phyloP scores from a whole-genome alignment of 2,113 vertebrate genomes.

The Scomber colias region DNA sequence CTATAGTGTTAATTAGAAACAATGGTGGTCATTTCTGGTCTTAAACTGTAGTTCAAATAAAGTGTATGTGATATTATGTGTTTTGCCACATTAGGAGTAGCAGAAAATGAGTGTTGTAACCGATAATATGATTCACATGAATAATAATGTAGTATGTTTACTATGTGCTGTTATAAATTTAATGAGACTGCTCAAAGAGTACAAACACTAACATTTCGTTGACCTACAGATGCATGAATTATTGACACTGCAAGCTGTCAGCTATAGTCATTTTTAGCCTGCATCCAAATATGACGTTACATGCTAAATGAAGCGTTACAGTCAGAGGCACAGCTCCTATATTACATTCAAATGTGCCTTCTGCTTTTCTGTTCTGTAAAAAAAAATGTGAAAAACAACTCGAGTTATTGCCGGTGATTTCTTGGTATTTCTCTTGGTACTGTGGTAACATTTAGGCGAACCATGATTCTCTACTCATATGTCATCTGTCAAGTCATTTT shows the following conservation, averaged over 20 bases:
- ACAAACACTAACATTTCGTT: conserved; percentile 34
- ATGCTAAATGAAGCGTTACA: conserved; percentile 57
- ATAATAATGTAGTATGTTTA: conserved; percentile 3
- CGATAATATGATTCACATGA: not conserved
- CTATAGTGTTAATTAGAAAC: not conserved
- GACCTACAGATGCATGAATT: conserved; percentile 67
- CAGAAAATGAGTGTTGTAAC: not conserved
- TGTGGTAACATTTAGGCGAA: conserved; percentile 11
- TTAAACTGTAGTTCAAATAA: conserved; percentile 4
- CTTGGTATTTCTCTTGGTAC: conserved; percentile 13
- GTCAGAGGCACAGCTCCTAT: conserved; percentile 18
- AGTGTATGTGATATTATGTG: not conserved
- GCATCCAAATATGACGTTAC: conserved; percentile 67
- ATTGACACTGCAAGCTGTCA: conserved; percentile 78
- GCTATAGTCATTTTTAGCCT: conserved; percentile 53
- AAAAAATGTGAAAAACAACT: not conserved
- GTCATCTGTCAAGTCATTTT: conserved; percentile 28
- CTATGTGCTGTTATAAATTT: conserved; percentile 24
- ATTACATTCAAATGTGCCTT: conserved; percentile 34
- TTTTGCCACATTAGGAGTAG: conserved; percentile 20
- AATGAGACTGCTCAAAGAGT: conserved; percentile 40
- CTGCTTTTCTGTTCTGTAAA: conserved; percentile 10
- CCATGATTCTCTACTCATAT: conserved; percentile 10
- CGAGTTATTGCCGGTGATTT: conserved; percentile 38
- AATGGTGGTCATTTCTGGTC: not conserved